These are phyloP conservation scores for Meandrusa payeni DNA, from an alignment of 2,888 invertebrate species.

Conservation along the genomic window DNA sequence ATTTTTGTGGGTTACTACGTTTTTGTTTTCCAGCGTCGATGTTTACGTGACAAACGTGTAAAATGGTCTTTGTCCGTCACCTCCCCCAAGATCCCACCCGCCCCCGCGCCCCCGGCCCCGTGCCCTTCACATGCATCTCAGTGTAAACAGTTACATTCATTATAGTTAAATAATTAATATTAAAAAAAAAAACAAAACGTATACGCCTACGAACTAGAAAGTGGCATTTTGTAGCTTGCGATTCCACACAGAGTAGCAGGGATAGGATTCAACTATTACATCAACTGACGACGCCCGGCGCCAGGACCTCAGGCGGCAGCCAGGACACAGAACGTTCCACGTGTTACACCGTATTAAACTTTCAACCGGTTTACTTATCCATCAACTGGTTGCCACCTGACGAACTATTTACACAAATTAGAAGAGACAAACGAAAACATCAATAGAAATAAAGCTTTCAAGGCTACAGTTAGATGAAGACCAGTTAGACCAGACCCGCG, in stretches of 20 bases:
- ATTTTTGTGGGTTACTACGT: too few species aligned
- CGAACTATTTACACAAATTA: constrained; percentile 45
- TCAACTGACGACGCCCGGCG: too few species aligned
- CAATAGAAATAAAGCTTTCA: constrained; percentile 48
- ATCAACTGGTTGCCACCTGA: constrained; percentile 17
- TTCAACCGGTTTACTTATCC: too few species aligned
- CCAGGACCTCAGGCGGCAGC: too few species aligned
- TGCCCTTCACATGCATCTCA: constrained; percentile 46
- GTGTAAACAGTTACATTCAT: constrained; percentile 60
- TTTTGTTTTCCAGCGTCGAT: too few species aligned
- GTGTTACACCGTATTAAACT: too few species aligned
- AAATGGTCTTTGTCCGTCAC: too few species aligned
- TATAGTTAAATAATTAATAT: constrained; percentile 64
- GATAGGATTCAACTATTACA: too few species aligned
- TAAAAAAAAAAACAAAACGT: constrained; percentile 59
- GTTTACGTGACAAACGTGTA: too few species aligned
- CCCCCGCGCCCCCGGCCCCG: constrained; percentile 42
- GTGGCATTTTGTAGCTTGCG: constrained; percentile 41
- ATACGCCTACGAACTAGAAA: constrained; percentile 73
- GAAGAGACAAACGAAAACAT: constrained; percentile 24
- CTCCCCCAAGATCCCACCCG: constrained; percentile 25
- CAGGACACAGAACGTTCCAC: too few species aligned
- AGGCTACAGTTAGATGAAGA: constrained; percentile 33
- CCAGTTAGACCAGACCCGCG: constrained; percentile 24
- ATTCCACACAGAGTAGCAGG: neutral